These are phyloP conservation scores for Pterois miles DNA, from an alignment of 2,797 vertebrate genomes.

Conservation along the genomic window DNA sequence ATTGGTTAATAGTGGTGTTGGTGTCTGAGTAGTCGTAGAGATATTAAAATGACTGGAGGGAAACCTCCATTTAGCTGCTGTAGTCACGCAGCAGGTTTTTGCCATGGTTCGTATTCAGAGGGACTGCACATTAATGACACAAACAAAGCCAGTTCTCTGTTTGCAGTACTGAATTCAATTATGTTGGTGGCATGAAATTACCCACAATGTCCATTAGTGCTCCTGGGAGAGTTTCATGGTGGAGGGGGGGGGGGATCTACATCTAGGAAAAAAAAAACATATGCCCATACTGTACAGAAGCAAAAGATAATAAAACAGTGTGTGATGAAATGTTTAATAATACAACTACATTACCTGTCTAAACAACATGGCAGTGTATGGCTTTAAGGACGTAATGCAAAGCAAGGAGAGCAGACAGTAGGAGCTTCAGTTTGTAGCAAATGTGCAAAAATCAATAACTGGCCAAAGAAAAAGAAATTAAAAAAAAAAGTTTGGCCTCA, in stretches of 20 bases:
- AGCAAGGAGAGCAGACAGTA: too few species aligned
- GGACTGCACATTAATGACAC: constrained; percentile 13
- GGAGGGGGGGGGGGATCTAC: neutral
- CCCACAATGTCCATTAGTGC: constrained; percentile 61
- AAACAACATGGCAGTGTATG: too few species aligned
- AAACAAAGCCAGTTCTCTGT: constrained; percentile 30
- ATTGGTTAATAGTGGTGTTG: constrained; percentile 39
- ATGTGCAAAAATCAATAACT: too few species aligned
- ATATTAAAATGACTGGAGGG: constrained; percentile 16
- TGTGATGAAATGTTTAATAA: too few species aligned
- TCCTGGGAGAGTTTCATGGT: constrained; percentile 40
- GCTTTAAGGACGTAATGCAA: too few species aligned
- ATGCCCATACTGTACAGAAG: too few species aligned
- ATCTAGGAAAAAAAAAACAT: too few species aligned
- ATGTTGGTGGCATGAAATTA: constrained; percentile 52
- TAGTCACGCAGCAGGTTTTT: constrained; percentile 7
- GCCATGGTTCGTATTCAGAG: constrained; percentile 11
- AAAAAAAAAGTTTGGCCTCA: too few species aligned
- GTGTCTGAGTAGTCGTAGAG: constrained; percentile 12
- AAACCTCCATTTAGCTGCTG: neutral
- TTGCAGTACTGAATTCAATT: constrained; percentile 57
- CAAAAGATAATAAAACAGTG: neutral
- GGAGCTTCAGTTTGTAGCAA: too few species aligned
- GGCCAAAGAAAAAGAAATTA: too few species aligned
- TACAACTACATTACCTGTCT: too few species aligned